Conservation (phyloP, 1,140 invertebrate species). For the Dendrolimus punctatus region DNA sequence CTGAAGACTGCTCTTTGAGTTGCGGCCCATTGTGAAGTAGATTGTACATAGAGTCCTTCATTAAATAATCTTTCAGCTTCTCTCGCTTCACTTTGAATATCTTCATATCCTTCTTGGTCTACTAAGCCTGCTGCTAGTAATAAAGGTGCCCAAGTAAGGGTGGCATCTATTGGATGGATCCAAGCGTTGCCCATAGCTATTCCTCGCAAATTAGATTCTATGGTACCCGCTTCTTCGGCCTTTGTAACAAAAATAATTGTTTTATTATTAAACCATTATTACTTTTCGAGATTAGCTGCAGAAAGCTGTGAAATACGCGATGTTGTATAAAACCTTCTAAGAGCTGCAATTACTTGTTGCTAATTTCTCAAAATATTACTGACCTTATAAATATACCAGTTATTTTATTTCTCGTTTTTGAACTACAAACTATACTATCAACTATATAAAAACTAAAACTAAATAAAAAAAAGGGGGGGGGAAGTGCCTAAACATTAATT, state of each 20-base stretch:
- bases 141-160: slow-evolving; percentile 85
- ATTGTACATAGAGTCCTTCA: slow-evolving; percentile 69
- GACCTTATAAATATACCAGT: no score
- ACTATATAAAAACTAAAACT: no score
- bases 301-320: no score
- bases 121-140: slow-evolving; percentile 77
- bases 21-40: slow-evolving; percentile 76
- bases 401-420: no score
- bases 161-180: slow-evolving; percentile 88
- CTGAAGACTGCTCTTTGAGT: slow-evolving; percentile 75
- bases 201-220: slow-evolving; percentile 82
- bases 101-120: slow-evolving; percentile 73
- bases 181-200: slow-evolving; percentile 89
- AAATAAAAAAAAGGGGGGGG: no score
- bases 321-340: no score
- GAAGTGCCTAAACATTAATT: no score
- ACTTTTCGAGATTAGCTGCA: no score
- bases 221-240: slow-evolving; percentile 76
- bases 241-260: slow-evolving; percentile 28
- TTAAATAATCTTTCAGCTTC: slow-evolving; percentile 71
- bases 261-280: no score
- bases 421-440: no score
- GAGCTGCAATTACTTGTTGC: no score
- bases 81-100: slow-evolving; percentile 68
- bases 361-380: no score